phyloP scores from a whole-genome alignment of 2,888 invertebrate species.

The Drosophila acutilabella region DNA sequence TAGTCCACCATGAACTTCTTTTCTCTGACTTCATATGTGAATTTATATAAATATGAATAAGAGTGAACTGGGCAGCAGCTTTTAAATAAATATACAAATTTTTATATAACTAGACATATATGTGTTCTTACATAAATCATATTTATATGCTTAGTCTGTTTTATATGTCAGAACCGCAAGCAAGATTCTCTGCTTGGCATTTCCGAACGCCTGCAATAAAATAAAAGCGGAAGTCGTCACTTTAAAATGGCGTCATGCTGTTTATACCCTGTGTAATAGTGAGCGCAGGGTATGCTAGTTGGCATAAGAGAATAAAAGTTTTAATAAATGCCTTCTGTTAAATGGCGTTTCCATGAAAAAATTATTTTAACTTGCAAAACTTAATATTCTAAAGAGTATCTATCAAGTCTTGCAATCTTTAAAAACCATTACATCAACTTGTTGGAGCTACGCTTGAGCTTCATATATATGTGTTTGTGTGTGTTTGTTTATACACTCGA shows the following conservation, averaged over 20 bases:
- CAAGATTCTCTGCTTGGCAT: constrained; percentile 8
- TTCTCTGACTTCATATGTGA: no score
- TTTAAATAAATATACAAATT: no score
- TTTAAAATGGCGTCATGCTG: constrained; percentile 73
- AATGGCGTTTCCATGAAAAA: no score
- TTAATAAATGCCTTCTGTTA: neutral
- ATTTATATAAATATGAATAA: no score
- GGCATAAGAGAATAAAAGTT: neutral
- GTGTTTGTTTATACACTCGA: constrained; percentile 2
- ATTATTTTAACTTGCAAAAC: no score
- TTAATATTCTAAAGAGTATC: neutral
- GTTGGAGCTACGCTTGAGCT: constrained; percentile 10
- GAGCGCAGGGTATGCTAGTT: neutral
- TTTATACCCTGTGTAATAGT: constrained; percentile 4
- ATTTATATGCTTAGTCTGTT: constrained; percentile 22
- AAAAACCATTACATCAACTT: constrained; percentile 4
- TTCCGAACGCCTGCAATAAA: constrained; percentile 29
- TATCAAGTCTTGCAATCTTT: neutral
- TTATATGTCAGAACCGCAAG: constrained; percentile 10
- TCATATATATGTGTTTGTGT: neutral
- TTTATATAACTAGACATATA: neutral
- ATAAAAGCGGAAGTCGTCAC: constrained; percentile 61
- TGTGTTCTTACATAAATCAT: constrained; percentile 11
- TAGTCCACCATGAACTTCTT: no score
- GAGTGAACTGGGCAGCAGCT: no score